Evolutionary conservation across 2,113 vertebrate species (phyloP), one percentile per base, ranked within the genome.

Genomic region (Mohoua ochrocephala): DNA sequence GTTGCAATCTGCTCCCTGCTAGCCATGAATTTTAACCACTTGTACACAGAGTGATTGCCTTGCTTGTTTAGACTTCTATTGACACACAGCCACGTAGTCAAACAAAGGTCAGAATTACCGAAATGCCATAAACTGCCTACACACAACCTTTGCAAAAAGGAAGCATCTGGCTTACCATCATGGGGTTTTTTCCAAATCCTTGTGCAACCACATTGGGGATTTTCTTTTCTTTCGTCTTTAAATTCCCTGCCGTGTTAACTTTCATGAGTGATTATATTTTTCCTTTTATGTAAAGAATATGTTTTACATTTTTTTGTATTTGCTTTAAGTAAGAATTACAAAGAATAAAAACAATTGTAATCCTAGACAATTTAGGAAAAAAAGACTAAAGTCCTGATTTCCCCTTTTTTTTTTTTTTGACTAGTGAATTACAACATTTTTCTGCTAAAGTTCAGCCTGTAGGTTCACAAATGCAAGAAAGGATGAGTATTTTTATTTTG

Each of bases 11-110:
- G 92, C 91, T 95, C 76, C 74, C 68, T 87, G 73, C 76, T 89
- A 93, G 81, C 87, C 91, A 90, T 95, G 90, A 97, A 97, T 97
- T 93, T 97, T 92, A 95, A 95, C 67, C 44, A 85, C 65, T 69
- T 59, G 65, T 88, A 85, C 71, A 33, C 64, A 87, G 91, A 79
- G 50, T 56, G 84, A 84, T 71, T 87, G 61, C 64, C 91, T 93
- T 86, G 26, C 79, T 94, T 92, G 80, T 93, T 96, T 91, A 87
- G 54, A 49, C 53, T 75, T 56, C 87, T 91, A 69, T 35, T 80
- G 78, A 71, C 59, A 65, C 28, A 47, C 11, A 61, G 44, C 23
- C 70, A 30, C 15, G 7, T 47, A 88, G 44, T 37, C 86, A 87
- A 70, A 60, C 75, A 84, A 94, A 77, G 90, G 65, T 76, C 77